Conservation (phyloP, 2,113 vertebrate genomes). For the Pristiophorus japonicus region DNA sequence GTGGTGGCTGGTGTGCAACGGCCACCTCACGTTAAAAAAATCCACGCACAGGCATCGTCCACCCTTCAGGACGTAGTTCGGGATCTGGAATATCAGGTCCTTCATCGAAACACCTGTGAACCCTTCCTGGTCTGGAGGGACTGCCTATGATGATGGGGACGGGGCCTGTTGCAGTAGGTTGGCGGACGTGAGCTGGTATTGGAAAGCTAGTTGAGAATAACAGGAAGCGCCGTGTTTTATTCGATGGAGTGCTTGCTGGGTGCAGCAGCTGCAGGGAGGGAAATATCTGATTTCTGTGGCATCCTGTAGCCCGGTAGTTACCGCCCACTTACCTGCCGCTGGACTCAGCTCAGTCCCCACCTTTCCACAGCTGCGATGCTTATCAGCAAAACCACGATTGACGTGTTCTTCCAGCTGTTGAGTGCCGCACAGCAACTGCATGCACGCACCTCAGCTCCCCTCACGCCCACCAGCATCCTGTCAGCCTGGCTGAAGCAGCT, state of each 20-base stretch:
- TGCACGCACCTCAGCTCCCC: neutral
- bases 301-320: conserved; percentile 39
- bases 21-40: no score
- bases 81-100: no score
- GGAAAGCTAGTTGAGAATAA: conserved; percentile 38
- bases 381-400: conserved; percentile 34
- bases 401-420: conserved; percentile 28
- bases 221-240: conserved; percentile 47
- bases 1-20: no score
- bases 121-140: no score
- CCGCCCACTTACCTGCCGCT: conserved; percentile 43
- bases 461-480: conserved; percentile 33
- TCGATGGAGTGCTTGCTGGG: conserved; percentile 40
- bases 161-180: neutral
- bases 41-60: no score
- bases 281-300: conserved; percentile 46
- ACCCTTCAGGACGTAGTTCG: no score
- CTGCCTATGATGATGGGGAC: no score
- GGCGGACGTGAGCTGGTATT: conserved; percentile 26
- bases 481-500: neutral
- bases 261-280: conserved; percentile 42
- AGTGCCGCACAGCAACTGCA: neutral
- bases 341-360: conserved; percentile 28
- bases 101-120: no score
- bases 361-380: neutral